These are phyloP conservation scores for Danio choprae DNA, from an alignment of 2,797 vertebrate species.

Conservation along the genomic window DNA sequence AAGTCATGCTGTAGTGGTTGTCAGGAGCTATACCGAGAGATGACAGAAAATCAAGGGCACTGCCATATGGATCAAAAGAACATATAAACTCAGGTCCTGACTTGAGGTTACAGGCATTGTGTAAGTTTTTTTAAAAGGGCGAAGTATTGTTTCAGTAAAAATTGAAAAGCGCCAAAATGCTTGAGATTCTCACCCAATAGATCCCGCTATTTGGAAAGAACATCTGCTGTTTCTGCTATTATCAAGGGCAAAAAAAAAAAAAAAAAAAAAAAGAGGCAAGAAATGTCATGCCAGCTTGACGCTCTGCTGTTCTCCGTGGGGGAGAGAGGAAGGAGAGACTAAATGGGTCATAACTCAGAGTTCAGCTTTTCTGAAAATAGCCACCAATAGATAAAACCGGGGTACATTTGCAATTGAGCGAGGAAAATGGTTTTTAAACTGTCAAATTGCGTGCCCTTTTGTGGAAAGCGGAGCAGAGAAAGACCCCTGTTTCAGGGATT, in stretches of 20 bases:
- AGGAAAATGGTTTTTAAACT: conserved; percentile 18
- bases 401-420: not conserved
- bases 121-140: not conserved
- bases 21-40: conserved; percentile 59
- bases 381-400: conserved; percentile 36
- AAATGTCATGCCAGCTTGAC: conserved; percentile 28
- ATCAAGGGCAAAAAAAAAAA: conserved; percentile 47
- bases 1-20: conserved; percentile 71
- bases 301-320: conserved; percentile 37
- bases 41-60: conserved; percentile 41
- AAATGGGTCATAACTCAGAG: conserved; percentile 51
- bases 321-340: conserved; percentile 27
- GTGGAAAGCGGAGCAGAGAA: no score
- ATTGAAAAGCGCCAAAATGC: not conserved
- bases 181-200: not conserved
- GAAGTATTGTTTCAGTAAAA: not conserved
- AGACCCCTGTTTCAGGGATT: no score
- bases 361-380: conserved; percentile 53
- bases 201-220: conserved; percentile 42
- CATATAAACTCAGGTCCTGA: conserved; percentile 20
- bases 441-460: not conserved
- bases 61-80: conserved; percentile 37
- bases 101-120: not conserved
- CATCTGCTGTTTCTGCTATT: conserved; percentile 33
- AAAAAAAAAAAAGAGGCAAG: conserved; percentile 2